Evolutionary conservation across 2,888 invertebrate species (phyloP).

Genomic region (Osedax frankpressi): DNA sequence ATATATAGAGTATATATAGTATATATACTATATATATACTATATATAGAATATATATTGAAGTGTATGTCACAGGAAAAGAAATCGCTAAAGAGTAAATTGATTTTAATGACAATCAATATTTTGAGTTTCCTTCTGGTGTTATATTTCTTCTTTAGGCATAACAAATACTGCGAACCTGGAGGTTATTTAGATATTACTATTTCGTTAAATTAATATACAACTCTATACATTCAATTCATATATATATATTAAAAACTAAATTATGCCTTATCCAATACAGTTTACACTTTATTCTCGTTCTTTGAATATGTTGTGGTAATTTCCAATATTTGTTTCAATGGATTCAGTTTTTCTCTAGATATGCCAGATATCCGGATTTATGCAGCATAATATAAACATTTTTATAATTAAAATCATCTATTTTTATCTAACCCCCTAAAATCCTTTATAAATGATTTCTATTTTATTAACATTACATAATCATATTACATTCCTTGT

Average conservation of each 20-base stretch:
- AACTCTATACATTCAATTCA: too few relatives aligned
- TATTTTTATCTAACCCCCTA: too few relatives aligned
- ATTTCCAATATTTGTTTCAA: constrained; percentile 85
- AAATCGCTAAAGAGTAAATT: constrained; percentile 18
- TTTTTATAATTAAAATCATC: too few relatives aligned
- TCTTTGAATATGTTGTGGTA: constrained; percentile 80
- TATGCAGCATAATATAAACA: too few relatives aligned
- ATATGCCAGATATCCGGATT: neutral
- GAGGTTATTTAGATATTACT: constrained; percentile 73
- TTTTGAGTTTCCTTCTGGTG: constrained; percentile 65
- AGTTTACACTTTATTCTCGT: constrained; percentile 89
- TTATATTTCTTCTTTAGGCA: constrained; percentile 76
- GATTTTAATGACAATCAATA: constrained; percentile 54
- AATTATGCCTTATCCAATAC: too few relatives aligned
- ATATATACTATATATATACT: too few relatives aligned
- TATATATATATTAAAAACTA: too few relatives aligned
- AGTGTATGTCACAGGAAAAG: constrained; percentile 16
- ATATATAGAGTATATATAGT: too few relatives aligned
- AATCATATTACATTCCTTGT: too few relatives aligned
- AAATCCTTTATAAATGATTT: too few relatives aligned
- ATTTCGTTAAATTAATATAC: too few relatives aligned
- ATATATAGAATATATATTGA: neutral
- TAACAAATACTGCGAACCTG: constrained; percentile 70
- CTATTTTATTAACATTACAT: too few relatives aligned
- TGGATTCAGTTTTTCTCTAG: constrained; percentile 50